These are phyloP conservation scores for Imbricaverruca yamaguchii DNA, from an alignment of 2,888 invertebrate species.

Conservation along the genomic window DNA sequence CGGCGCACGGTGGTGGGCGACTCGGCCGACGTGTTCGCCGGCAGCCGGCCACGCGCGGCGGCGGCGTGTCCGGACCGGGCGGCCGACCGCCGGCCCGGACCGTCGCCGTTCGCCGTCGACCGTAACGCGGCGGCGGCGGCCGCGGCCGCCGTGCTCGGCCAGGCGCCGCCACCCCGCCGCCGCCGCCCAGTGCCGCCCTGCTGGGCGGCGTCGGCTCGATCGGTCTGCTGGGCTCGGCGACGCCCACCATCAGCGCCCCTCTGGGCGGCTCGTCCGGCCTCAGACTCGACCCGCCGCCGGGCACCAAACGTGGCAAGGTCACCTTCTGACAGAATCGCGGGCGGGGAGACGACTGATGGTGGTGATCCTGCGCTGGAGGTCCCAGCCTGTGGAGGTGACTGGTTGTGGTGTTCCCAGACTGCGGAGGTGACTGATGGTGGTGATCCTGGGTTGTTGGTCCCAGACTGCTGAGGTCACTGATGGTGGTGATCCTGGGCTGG, in stretches of 20 bases:
- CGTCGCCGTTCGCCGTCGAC: constrained; percentile 14
- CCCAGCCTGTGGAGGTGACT: no score
- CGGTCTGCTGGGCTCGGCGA: not conserved
- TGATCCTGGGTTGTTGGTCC: no score
- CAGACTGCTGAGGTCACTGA: no score
- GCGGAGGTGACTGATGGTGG: no score
- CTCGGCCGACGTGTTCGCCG: constrained; percentile 64
- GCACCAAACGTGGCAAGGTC: constrained; percentile 5
- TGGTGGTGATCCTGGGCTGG: no score
- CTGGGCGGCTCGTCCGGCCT: not conserved
- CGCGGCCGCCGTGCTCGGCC: not conserved
- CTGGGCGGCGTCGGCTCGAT: not conserved
- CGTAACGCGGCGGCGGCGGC: not conserved
- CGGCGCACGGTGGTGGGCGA: constrained; percentile 70
- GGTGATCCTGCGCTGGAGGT: no score
- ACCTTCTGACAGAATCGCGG: not conserved
- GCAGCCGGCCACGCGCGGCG: not conserved
- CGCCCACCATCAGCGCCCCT: not conserved
- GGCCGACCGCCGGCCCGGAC: not conserved
- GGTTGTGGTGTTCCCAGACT: no score
- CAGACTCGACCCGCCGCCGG: not conserved
- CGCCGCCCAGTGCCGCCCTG: not conserved
- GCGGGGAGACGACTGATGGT: no score
- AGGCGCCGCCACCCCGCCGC: not conserved
- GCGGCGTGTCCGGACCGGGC: not conserved